Conservation (phyloP, 2,113 vertebrate genomes). For the Motacilla alba region DNA sequence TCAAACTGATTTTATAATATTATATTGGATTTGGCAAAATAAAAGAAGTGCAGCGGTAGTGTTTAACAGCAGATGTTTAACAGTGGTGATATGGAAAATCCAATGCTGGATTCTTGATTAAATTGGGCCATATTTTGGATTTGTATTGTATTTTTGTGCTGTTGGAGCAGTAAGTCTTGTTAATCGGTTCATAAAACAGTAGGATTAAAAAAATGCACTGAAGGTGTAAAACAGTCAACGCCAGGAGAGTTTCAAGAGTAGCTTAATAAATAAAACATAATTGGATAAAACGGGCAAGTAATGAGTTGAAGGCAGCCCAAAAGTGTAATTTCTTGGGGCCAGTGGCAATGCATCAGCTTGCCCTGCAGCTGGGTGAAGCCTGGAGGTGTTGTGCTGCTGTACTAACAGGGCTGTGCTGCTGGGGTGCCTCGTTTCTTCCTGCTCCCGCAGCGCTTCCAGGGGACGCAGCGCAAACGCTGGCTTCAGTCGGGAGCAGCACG, state of each 20-base stretch:
- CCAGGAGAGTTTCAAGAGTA: background rate
- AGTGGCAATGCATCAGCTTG: background rate
- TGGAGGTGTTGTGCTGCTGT: background rate
- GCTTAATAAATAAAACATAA: slow-evolving; percentile 19
- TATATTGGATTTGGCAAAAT: slow-evolving; percentile 7
- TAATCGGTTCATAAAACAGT: slow-evolving; percentile 24
- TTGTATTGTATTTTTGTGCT: background rate
- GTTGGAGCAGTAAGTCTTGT: background rate
- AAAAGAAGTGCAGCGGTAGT: slow-evolving; percentile 4
- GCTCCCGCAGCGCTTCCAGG: background rate
- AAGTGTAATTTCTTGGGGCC: background rate
- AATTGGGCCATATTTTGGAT: background rate
- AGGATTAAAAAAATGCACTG: background rate
- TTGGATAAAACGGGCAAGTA: background rate
- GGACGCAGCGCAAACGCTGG: background rate
- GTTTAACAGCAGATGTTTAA: slow-evolving; percentile 15
- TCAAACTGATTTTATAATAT: slow-evolving; percentile 35
- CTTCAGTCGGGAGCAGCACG: fast-evolving
- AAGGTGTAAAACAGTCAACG: background rate
- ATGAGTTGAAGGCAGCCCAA: background rate
- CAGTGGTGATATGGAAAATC: background rate
- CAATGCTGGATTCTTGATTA: background rate
- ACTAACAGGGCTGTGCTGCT: background rate
- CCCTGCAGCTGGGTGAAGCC: background rate
- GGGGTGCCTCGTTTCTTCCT: background rate